phyloP scores from a whole-genome alignment of 2,797 vertebrate species.

The Malacoraja senta region DNA sequence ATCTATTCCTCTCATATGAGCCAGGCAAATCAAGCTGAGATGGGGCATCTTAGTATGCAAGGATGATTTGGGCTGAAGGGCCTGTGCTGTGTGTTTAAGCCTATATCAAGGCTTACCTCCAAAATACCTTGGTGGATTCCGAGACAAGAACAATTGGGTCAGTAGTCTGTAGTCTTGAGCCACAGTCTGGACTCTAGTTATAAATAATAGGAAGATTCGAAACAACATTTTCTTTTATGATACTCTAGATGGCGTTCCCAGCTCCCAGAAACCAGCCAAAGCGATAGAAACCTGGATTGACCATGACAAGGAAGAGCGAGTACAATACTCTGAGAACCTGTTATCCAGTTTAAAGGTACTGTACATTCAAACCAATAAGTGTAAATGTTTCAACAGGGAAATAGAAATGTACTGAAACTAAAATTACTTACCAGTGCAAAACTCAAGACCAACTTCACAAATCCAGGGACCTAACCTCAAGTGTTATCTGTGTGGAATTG shows the following conservation, averaged over 20 bases:
- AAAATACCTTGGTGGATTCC: background rate
- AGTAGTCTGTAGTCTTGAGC: background rate
- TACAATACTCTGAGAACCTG: constrained; percentile 78
- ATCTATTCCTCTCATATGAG: too few relatives aligned
- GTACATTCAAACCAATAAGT: background rate
- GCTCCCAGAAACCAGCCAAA: constrained; percentile 83
- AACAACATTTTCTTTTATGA: background rate
- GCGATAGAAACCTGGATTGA: constrained; percentile 93
- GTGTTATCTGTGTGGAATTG: too few relatives aligned
- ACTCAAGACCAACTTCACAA: background rate
- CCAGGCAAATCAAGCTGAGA: too few relatives aligned
- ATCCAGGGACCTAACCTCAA: too few relatives aligned
- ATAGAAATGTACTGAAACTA: background rate
- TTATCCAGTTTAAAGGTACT: constrained; percentile 84
- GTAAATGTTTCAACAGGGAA: background rate
- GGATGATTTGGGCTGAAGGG: too few relatives aligned
- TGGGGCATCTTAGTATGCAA: too few relatives aligned
- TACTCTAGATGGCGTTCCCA: constrained; percentile 82
- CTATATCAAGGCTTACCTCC: background rate
- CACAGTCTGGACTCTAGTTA: background rate
- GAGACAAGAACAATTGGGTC: background rate
- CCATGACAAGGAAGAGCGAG: constrained; percentile 92
- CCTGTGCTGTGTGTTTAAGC: background rate
- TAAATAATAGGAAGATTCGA: background rate
- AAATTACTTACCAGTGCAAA: background rate